phyloP scores from a whole-genome alignment of 2,888 invertebrate genomes.

The Spatulosminthurus flaviceps region DNA sequence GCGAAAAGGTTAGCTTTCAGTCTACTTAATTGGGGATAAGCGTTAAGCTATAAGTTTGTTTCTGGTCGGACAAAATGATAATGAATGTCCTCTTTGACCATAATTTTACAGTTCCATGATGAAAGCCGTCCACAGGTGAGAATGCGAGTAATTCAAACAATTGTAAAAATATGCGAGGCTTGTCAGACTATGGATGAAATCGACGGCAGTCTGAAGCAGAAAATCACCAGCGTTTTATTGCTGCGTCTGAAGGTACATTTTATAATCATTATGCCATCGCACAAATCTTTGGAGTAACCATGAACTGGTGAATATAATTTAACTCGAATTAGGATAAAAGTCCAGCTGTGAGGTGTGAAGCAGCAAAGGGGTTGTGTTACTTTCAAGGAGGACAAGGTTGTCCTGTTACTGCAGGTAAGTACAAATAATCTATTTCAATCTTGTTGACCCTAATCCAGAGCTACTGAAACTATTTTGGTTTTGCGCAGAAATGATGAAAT shows the following conservation, averaged over 20 bases:
- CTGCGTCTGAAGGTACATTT: constrained; percentile 31
- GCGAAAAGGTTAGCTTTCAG: constrained; percentile 41
- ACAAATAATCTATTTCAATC: no score
- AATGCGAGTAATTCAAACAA: constrained; percentile 36
- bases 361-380: constrained; percentile 44
- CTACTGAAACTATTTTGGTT: no score
- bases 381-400: constrained; percentile 46
- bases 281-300: neutral
- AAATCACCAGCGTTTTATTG: constrained; percentile 23
- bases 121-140: constrained; percentile 36
- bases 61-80: neutral
- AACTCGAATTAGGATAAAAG: constrained; percentile 34
- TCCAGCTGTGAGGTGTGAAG: constrained; percentile 36
- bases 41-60: no score
- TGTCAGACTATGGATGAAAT: constrained; percentile 37
- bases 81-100: neutral
- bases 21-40: neutral
- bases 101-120: constrained; percentile 34
- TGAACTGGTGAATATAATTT: neutral
- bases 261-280: neutral
- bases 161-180: constrained; percentile 41
- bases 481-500: constrained; percentile 46
- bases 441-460: no score
- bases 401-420: constrained; percentile 40
- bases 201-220: constrained; percentile 15